Percentiles rank a stretch among this genome's conserved stretches.
Conservation (phyloP, 2,797 vertebrate genomes). For the Phalanger gymnotis region DNA sequence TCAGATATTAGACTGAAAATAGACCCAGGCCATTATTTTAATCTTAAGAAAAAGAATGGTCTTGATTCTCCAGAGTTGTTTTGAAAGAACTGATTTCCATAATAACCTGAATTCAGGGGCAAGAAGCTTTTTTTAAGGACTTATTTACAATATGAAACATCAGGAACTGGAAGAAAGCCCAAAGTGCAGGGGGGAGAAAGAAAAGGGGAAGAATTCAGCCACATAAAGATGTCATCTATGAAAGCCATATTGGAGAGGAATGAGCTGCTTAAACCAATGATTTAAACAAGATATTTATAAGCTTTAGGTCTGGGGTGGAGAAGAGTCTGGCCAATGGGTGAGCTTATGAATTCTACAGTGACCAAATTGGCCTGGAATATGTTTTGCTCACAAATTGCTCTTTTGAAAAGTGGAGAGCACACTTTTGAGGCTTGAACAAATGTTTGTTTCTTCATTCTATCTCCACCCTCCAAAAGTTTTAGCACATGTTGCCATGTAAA, state of each 20-base stretch:
- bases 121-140: not conserved
- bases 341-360: not conserved
- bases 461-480: not conserved
- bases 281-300: constrained; percentile 3
- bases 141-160: not conserved
- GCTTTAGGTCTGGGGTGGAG: constrained; percentile 13
- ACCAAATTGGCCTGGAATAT: not conserved
- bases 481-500: constrained; percentile 11
- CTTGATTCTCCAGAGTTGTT: not conserved
- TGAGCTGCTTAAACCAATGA: not conserved
- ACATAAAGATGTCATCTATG: constrained; percentile 10
- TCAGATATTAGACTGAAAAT: not conserved
- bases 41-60: not conserved
- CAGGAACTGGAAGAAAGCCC: not conserved
- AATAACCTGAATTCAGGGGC: not conserved
- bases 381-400: constrained; percentile 7
- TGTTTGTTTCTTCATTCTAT: not conserved
- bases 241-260: constrained; percentile 8
- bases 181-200: not conserved
- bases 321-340: constrained; percentile 2
- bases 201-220: not conserved
- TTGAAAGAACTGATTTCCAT: not conserved
- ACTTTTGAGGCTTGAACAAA: not conserved
- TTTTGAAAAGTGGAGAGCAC: not conserved
- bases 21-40: not conserved